Evolutionary conservation across 1,140 invertebrate species (phyloP).

Genomic region (Thalassaphorura encarpata): DNA sequence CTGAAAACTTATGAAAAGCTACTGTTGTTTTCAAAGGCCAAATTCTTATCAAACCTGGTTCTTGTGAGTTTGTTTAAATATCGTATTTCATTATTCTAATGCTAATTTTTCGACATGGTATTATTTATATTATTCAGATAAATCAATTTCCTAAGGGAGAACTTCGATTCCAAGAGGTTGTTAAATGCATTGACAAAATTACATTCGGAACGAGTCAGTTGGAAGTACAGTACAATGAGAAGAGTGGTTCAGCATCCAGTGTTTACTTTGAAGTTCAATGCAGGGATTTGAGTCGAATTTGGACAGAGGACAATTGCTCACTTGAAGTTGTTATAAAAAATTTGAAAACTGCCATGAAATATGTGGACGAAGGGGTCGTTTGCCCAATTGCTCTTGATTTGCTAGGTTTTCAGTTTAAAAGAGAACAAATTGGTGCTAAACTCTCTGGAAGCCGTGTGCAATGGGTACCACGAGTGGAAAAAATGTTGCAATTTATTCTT

Average conservation of each 20-base stretch:
- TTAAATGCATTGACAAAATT: conserved; percentile 14
- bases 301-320: conserved; percentile 16
- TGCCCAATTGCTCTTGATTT: conserved; percentile 22
- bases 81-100: not conserved
- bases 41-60: conserved; percentile 21
- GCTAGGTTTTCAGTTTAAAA: conserved; percentile 20
- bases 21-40: conserved; percentile 26
- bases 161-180: conserved; percentile 15
- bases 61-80: conserved; percentile 23
- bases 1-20: conserved; percentile 21
- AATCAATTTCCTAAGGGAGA: conserved; percentile 8
- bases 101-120: not conserved
- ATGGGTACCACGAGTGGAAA: conserved; percentile 25
- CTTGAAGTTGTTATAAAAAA: conserved; percentile 26
- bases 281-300: conserved; percentile 19
- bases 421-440: conserved; percentile 27
- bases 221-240: conserved; percentile 27
- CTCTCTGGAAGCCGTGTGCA: conserved; percentile 26
- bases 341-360: conserved; percentile 17
- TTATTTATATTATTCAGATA: conserved; percentile 16
- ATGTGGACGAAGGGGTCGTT: conserved; percentile 19
- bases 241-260: conserved; percentile 17
- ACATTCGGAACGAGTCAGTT: conserved; percentile 25
- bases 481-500: conserved; percentile 6
- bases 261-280: conserved; percentile 22